These are phyloP conservation scores for Dryoscopus gambensis DNA, from an alignment of 2,113 vertebrate genomes.

Conservation along the genomic window DNA sequence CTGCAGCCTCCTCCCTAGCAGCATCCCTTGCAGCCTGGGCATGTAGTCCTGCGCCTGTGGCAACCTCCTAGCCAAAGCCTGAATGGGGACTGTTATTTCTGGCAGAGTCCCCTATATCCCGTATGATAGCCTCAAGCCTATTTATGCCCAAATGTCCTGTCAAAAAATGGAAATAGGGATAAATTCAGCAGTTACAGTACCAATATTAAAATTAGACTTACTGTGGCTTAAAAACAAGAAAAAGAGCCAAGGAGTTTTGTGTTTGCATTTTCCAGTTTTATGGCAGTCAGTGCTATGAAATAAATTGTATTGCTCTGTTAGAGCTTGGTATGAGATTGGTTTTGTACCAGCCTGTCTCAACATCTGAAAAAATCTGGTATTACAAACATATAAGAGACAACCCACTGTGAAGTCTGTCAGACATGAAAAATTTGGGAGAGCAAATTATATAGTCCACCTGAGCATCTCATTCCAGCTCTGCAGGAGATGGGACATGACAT, in stretches of 20 bases:
- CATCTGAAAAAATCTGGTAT: neutral
- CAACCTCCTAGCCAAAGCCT: neutral
- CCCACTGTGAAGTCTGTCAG: neutral
- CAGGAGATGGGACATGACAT: neutral
- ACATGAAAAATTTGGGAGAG: neutral
- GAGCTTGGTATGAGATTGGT: neutral
- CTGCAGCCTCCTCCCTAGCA: neutral
- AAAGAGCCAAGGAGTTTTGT: neutral
- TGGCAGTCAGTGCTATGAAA: neutral
- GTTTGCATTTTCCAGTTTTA: neutral
- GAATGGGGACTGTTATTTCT: neutral
- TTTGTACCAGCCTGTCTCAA: neutral
- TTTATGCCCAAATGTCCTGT: neutral
- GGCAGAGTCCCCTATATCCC: neutral
- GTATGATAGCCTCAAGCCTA: neutral
- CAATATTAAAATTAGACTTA: neutral
- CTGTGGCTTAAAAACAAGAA: neutral
- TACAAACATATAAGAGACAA: neutral
- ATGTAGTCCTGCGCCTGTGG: neutral
- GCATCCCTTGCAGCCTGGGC: fast-evolving
- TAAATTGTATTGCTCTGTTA: neutral
- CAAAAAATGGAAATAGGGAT: neutral
- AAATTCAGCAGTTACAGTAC: neutral
- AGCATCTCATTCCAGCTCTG: neutral
- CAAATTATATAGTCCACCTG: neutral